These are phyloP conservation scores for Ennomos erosarius DNA, from an alignment of 2,888 invertebrate genomes.

Conservation along the genomic window DNA sequence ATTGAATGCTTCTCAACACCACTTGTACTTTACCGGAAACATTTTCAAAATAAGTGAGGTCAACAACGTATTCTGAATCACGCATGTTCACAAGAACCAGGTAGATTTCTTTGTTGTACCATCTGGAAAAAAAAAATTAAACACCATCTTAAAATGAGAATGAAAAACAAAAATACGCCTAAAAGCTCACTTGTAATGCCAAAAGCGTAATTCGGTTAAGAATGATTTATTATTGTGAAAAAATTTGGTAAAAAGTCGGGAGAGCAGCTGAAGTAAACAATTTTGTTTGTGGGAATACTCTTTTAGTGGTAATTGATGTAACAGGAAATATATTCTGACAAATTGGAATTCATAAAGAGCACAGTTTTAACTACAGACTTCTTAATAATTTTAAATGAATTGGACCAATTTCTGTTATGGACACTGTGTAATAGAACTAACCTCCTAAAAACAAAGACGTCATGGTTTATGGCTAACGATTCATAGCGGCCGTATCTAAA, in stretches of 20 bases:
- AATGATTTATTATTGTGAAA: conserved; percentile 27
- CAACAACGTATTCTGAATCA: conserved; percentile 56
- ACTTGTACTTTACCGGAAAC: conserved; percentile 75
- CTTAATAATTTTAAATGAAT: too few species aligned
- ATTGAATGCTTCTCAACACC: conserved; percentile 70
- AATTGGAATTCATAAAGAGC: neutral
- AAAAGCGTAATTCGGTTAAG: conserved; percentile 25
- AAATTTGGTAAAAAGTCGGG: conserved; percentile 9
- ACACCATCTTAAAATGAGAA: conserved; percentile 11
- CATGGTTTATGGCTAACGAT: conserved; percentile 80
- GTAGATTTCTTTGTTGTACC: conserved; percentile 63
- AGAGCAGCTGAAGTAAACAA: conserved; percentile 11
- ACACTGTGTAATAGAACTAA: conserved; percentile 41
- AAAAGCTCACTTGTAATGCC: conserved; percentile 21
- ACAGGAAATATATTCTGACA: neutral
- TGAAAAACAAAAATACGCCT: conserved; percentile 18
- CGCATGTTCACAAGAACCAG: conserved; percentile 84
- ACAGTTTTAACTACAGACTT: neutral
- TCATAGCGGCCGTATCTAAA: conserved; percentile 82
- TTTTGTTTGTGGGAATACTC: conserved; percentile 9
- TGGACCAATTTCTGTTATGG: too few species aligned
- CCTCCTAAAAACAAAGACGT: conserved; percentile 85
- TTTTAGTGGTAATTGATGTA: conserved; percentile 9
- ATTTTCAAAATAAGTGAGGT: conserved; percentile 72
- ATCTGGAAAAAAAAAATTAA: conserved; percentile 50